Percentiles rank a stretch among this genome's conserved stretches.
Conservation (phyloP, 2,797 vertebrate genomes). For the Epinephelus coioides region DNA sequence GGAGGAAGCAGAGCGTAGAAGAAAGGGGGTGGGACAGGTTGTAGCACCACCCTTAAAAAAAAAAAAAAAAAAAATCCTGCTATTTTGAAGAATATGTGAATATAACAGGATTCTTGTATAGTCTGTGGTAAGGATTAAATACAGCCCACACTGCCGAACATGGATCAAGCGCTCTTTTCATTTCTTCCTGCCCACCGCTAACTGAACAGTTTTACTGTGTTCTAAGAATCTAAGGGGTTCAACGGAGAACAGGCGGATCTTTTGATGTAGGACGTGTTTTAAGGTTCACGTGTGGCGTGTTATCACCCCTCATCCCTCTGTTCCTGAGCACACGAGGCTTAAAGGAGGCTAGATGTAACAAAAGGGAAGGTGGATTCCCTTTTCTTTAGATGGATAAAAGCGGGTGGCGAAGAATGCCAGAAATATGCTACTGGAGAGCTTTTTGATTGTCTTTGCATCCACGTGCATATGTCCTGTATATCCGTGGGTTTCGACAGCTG, state of each 20-base stretch:
- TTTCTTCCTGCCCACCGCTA: conserved; percentile 60
- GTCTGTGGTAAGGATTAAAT: conserved; percentile 66
- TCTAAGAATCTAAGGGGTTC: conserved; percentile 59
- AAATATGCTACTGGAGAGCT: conserved; percentile 14
- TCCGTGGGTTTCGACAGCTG: conserved; percentile 40
- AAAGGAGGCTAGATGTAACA: conserved; percentile 38
- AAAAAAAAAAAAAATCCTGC: conserved; percentile 10
- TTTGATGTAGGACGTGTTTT: conserved; percentile 68
- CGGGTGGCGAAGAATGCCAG: not conserved
- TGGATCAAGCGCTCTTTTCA: conserved; percentile 61
- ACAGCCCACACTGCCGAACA: conserved; percentile 61
- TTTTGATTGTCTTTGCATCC: conserved; percentile 44
- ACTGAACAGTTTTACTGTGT: conserved; percentile 56
- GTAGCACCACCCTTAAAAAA: conserved; percentile 19
- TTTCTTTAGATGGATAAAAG: conserved; percentile 30
- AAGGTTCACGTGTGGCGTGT: conserved; percentile 57
- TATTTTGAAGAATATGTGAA: conserved; percentile 41
- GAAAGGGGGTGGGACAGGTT: conserved; percentile 13
- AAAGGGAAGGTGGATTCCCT: conserved; percentile 26
- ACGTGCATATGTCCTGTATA: conserved; percentile 24
- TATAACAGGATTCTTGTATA: conserved; percentile 48
- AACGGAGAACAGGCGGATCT: conserved; percentile 37
- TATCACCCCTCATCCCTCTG: conserved; percentile 49
- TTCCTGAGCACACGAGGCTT: conserved; percentile 39
- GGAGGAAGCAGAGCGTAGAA: conserved; percentile 21